Evolutionary conservation across 2,113 vertebrate genomes (phyloP).

Genomic region (Mystacornis crossleyi): DNA sequence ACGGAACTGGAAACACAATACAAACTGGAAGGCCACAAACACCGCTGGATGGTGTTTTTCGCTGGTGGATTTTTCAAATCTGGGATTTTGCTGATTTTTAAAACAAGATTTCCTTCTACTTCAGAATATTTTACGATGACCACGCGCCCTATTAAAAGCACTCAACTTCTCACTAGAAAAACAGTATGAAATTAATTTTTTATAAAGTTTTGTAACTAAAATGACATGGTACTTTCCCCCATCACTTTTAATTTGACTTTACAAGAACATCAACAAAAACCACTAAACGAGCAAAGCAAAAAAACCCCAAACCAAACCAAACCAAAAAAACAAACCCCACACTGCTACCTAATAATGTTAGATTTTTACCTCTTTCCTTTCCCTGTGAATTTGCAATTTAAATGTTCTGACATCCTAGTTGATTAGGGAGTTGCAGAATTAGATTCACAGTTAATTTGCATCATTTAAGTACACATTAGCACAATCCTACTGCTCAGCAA

Average conservation of each 20-base stretch:
- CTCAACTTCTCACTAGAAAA: neutral
- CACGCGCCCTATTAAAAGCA: neutral
- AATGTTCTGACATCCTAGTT: neutral
- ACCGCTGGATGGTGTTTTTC: accelerated
- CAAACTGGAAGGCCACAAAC: neutral
- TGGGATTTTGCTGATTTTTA: neutral
- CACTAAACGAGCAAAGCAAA: too few relatives aligned
- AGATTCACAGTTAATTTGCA: neutral
- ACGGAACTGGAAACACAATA: neutral
- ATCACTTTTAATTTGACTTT: neutral
- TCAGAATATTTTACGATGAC: neutral
- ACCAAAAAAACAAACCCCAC: neutral
- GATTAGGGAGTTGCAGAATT: neutral
- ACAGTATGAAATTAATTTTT: neutral
- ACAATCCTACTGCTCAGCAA: neutral
- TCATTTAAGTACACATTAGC: neutral
- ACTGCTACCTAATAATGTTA: neutral
- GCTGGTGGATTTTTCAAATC: neutral
- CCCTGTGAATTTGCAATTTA: neutral
- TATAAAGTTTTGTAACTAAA: neutral
- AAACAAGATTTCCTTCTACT: neutral
- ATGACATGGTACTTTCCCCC: neutral
- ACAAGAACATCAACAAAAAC: neutral
- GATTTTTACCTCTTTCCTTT: neutral
- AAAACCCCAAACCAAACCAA: neutral